Conservation (phyloP, 92 coral and sea anemone genomes). For the Micromussa lordhowensis region DNA sequence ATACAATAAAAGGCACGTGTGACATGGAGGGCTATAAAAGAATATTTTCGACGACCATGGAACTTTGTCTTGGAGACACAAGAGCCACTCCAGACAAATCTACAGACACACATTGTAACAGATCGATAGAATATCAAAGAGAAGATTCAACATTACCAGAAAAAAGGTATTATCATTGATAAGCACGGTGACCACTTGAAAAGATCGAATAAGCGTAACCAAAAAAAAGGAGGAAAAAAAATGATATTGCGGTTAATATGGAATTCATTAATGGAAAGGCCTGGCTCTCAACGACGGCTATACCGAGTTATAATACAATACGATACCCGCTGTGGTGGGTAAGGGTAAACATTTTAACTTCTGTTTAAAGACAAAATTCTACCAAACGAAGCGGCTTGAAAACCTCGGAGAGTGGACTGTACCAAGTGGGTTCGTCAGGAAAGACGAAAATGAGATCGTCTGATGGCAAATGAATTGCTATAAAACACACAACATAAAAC, state of each 20-base stretch:
- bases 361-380: background rate
- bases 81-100: background rate
- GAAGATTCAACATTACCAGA: background rate
- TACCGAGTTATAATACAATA: background rate
- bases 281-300: background rate
- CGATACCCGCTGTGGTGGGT: background rate
- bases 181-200: background rate
- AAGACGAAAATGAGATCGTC: background rate
- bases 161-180: background rate
- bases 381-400: background rate
- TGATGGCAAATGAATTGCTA: background rate
- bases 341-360: background rate
- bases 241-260: background rate
- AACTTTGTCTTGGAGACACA: slow-evolving; percentile 21
- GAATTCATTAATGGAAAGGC: background rate
- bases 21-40: background rate
- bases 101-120: background rate
- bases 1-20: slow-evolving; percentile 14
- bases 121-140: background rate
- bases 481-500: background rate
- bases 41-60: slow-evolving; percentile 19
- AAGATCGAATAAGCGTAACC: background rate
- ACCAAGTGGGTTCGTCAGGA: background rate
- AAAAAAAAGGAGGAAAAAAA: too few relatives aligned
- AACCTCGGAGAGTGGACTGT: background rate